Evolutionary conservation across 2,113 vertebrate species (phyloP).

Genomic region (Lophius piscatorius): DNA sequence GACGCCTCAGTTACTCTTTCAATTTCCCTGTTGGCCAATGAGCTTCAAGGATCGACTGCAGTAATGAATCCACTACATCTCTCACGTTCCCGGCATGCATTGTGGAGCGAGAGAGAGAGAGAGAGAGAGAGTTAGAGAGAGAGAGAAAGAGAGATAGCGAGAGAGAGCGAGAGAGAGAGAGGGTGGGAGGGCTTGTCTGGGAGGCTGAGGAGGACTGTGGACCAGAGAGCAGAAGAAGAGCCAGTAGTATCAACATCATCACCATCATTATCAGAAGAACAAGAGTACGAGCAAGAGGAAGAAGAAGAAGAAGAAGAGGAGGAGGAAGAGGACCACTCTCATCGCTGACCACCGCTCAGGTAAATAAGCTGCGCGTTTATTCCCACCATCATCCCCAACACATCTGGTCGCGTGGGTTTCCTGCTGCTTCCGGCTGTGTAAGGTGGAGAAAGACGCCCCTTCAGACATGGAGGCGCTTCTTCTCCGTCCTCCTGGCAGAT

Average conservation of each 20-base stretch:
- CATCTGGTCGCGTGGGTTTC: conserved; percentile 12
- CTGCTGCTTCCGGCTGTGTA: conserved; percentile 16
- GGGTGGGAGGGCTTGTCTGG: conserved; percentile 29
- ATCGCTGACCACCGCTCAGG: conserved; percentile 56
- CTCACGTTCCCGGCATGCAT: conserved; percentile 78
- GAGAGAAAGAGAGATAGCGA: conserved; percentile 10
- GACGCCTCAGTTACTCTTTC: background rate
- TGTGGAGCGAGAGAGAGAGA: conserved; percentile 42
- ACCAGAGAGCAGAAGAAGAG: conserved; percentile 56
- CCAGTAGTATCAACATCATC: conserved; percentile 11
- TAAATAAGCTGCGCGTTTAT: conserved; percentile 26
- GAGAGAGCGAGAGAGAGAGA: conserved; percentile 6
- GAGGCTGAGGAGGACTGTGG: conserved; percentile 55
- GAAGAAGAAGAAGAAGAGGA: conserved; percentile 13
- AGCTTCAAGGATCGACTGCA: conserved; percentile 33
- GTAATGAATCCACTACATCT: conserved; percentile 45
- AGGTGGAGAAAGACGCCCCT: background rate
- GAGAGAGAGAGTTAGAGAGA: conserved; percentile 26
- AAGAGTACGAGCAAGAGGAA: conserved; percentile 20
- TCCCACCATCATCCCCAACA: background rate
- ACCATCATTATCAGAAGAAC: conserved; percentile 8
- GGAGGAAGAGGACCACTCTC: conserved; percentile 6
- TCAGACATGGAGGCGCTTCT: background rate
- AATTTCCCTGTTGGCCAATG: conserved; percentile 40
- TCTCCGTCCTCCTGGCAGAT: background rate